Conservation (phyloP, 2,113 vertebrate species). For the Reinhardtius hippoglossoides region DNA sequence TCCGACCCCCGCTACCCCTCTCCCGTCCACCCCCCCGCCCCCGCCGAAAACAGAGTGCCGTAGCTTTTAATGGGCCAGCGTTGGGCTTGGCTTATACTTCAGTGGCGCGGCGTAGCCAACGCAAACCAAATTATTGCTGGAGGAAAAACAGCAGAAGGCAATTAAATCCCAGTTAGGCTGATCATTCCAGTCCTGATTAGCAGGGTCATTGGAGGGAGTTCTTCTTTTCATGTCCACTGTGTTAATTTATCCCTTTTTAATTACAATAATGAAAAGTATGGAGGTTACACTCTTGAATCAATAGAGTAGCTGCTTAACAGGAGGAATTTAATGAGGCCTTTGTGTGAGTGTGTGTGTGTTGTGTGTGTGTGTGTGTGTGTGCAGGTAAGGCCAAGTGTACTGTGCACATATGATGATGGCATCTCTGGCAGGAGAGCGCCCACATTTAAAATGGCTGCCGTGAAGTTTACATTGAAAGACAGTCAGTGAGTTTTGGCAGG, state of each 20-base stretch:
- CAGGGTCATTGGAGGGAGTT: slow-evolving; percentile 56
- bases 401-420: slow-evolving; percentile 29
- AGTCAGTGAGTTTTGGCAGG: slow-evolving; percentile 47
- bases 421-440: slow-evolving; percentile 48
- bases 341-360: slow-evolving; percentile 2
- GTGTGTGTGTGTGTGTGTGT: slow-evolving; percentile 10
- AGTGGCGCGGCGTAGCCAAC: slow-evolving; percentile 46
- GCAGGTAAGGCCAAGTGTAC: slow-evolving; percentile 1
- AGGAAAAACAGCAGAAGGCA: slow-evolving; percentile 73
- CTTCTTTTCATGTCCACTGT: slow-evolving; percentile 64
- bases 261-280: slow-evolving; percentile 70
- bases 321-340: slow-evolving; percentile 32
- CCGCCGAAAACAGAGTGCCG: slow-evolving; percentile 59
- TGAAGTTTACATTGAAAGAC: slow-evolving; percentile 63
- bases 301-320: slow-evolving; percentile 23
- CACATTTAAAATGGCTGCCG: slow-evolving; percentile 51
- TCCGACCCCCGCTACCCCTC: neutral
- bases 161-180: slow-evolving; percentile 71
- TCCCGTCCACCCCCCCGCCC: slow-evolving; percentile 46
- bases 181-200: slow-evolving; percentile 72
- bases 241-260: slow-evolving; percentile 72
- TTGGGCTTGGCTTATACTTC: slow-evolving; percentile 59
- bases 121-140: slow-evolving; percentile 66
- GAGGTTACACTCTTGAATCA: slow-evolving; percentile 55
- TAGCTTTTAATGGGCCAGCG: slow-evolving; percentile 64